Conservation (phyloP, 2,797 vertebrate species). For the Picus viridis region DNA sequence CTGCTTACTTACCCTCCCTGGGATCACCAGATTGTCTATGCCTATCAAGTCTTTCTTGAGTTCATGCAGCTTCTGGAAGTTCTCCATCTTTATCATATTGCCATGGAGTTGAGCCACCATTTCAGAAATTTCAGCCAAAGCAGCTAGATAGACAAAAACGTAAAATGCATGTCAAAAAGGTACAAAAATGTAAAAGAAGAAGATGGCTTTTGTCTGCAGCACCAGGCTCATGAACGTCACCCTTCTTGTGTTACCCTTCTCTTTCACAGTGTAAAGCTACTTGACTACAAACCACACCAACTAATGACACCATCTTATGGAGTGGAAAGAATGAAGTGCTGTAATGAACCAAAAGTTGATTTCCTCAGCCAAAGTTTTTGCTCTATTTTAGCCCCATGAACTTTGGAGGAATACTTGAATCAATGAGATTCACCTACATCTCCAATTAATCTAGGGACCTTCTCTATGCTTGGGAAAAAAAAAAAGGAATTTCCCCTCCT, state of each 20-base stretch:
- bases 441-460: neutral
- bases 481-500: accelerated
- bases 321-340: neutral
- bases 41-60: conserved; percentile 96
- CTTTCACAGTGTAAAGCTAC: neutral
- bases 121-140: conserved; percentile 93
- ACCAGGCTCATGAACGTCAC: neutral
- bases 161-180: neutral
- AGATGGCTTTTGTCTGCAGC: neutral
- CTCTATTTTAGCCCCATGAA: neutral
- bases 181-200: neutral
- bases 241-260: neutral
- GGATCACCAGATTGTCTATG: conserved; percentile 89
- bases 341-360: neutral
- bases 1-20: conserved; percentile 87
- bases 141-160: conserved; percentile 80
- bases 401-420: neutral
- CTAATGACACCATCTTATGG: neutral
- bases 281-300: neutral
- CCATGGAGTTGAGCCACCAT: conserved; percentile 92
- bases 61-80: conserved; percentile 96
- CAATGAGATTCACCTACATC: neutral
- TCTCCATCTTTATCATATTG: conserved; percentile 95
- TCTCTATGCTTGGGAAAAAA: neutral
- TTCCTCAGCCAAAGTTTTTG: neutral